Percentiles rank a stretch among this genome's conserved stretches.
These are phyloP conservation scores for Pristis pectinata DNA, from an alignment of 2,797 vertebrate species.

Conservation along the genomic window DNA sequence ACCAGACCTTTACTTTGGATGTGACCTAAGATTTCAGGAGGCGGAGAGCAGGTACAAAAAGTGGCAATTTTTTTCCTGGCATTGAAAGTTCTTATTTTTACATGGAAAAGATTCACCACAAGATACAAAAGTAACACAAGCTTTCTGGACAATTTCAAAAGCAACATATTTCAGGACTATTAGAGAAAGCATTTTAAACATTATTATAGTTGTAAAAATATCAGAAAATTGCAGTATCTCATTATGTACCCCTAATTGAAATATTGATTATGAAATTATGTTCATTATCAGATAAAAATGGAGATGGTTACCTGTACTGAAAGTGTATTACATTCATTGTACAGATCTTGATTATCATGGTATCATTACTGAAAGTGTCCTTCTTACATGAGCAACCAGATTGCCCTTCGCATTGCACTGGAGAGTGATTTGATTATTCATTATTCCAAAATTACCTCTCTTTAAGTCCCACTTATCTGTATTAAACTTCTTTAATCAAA, in stretches of 20 bases:
- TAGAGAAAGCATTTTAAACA: background rate
- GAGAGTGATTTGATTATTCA: slow-evolving; percentile 20
- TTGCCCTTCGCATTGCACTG: background rate
- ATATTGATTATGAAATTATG: slow-evolving; percentile 30
- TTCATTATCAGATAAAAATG: background rate
- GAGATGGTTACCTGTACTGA: background rate
- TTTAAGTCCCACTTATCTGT: background rate
- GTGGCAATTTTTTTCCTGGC: background rate
- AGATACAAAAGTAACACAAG: background rate
- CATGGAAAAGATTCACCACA: background rate
- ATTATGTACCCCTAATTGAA: background rate
- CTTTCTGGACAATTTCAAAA: background rate
- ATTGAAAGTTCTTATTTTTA: background rate
- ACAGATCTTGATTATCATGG: background rate
- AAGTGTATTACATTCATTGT: background rate
- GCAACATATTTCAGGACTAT: background rate
- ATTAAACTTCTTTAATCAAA: slow-evolving; percentile 29
- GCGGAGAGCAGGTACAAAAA: background rate
- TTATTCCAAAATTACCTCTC: background rate
- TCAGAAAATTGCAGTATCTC: background rate
- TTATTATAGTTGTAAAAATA: background rate
- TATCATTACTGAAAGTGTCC: background rate
- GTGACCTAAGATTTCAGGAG: background rate
- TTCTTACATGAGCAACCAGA: background rate
- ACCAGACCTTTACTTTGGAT: background rate